Conservation (phyloP, 1,140 invertebrate species). For the Oscheius sp. region DNA sequence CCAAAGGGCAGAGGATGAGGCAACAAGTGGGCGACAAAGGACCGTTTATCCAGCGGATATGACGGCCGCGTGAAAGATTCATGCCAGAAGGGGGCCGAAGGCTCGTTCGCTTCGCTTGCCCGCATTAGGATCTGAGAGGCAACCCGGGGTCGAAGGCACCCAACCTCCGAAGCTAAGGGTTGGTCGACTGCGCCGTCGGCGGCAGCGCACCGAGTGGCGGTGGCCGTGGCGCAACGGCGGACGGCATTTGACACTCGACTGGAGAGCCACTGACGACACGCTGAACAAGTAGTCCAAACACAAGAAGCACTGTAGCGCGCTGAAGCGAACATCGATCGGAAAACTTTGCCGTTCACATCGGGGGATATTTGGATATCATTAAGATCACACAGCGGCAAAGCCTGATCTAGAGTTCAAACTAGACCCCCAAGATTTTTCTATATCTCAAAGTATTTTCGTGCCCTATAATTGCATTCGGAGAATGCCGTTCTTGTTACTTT, state of each 20-base stretch:
- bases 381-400: too few relatives aligned
- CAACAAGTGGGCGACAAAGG: not conserved
- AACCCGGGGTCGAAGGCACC: not conserved
- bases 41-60: not conserved
- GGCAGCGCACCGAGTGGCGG: not conserved
- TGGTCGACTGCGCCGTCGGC: not conserved
- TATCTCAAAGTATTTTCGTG: too few relatives aligned
- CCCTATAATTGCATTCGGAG: too few relatives aligned
- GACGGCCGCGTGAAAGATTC: not conserved
- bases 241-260: slow-evolving; percentile 13
- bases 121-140: too few relatives aligned
- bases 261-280: slow-evolving; percentile 10
- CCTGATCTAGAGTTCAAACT: too few relatives aligned
- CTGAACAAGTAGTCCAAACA: slow-evolving; percentile 6
- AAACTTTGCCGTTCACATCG: too few relatives aligned
- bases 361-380: not conserved
- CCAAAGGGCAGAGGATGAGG: not conserved
- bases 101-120: not conserved
- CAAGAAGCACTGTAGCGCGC: slow-evolving; percentile 8
- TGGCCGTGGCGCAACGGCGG: slow-evolving; percentile 6
- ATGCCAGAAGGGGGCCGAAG: not conserved
- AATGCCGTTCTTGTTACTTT: too few relatives aligned
- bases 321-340: not conserved
- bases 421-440: too few relatives aligned
- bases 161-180: not conserved